Conservation (phyloP, 1,140 invertebrate species). For the Sinella curviseta region DNA sequence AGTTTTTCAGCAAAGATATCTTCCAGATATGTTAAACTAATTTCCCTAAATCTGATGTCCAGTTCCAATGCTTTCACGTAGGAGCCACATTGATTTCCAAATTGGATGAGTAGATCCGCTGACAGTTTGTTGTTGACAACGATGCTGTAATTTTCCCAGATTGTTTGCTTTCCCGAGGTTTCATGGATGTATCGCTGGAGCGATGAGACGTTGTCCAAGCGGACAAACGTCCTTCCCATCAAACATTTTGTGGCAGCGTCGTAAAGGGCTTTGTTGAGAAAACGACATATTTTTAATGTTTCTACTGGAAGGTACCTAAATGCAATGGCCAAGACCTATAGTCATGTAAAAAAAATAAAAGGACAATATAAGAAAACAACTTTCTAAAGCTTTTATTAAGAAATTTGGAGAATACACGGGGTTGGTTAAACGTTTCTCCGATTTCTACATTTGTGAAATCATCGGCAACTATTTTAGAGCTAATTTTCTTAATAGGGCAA, state of each 20-base stretch:
- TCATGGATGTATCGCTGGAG: constrained; percentile 4
- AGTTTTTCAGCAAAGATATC: background rate
- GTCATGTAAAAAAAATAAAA: background rate
- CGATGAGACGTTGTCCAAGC: background rate
- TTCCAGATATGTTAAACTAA: background rate
- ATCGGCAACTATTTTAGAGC: background rate
- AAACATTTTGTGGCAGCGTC: background rate
- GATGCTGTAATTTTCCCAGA: constrained; percentile 2
- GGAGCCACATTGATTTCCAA: background rate
- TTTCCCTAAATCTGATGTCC: background rate
- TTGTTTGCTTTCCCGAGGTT: background rate
- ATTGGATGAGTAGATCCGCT: background rate
- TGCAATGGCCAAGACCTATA: background rate
- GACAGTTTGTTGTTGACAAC: background rate
- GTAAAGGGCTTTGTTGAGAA: background rate
- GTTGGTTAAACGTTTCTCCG: background rate
- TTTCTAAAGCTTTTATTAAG: background rate
- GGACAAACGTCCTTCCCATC: background rate
- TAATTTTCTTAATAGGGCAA: background rate
- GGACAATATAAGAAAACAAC: background rate
- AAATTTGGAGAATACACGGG: background rate
- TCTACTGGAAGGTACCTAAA: constrained; percentile 1
- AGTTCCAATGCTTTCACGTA: background rate
- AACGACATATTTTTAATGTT: background rate
- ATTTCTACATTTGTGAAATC: background rate